Conservation (phyloP, 30 jellyfish, hydroid and myxozoan species). For the Hydractinia symbiolongicarpus region DNA sequence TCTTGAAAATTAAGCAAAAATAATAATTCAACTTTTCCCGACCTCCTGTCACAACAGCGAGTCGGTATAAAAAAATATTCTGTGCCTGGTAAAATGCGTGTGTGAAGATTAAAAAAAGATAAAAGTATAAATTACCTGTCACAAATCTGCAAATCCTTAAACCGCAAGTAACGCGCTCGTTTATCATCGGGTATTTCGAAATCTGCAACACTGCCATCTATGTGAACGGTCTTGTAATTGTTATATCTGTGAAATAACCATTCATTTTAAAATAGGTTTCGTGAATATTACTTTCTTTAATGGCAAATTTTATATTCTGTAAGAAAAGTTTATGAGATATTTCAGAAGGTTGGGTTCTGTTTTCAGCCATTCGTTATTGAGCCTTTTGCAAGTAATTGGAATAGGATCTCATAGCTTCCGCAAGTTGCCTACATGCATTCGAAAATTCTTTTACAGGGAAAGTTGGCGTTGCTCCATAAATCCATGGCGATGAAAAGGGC, state of each 20-base stretch:
- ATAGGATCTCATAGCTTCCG: conserved; percentile 9
- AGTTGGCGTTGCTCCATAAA: not conserved
- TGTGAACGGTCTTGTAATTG: not conserved
- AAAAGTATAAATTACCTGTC: not conserved
- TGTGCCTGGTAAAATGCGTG: not conserved
- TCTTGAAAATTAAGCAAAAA: not conserved
- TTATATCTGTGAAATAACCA: not conserved
- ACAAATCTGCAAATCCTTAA: not conserved
- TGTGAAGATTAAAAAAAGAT: not conserved
- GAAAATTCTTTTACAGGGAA: not conserved
- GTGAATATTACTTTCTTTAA: not conserved
- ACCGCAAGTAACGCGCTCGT: not conserved
- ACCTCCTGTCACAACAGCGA: no score
- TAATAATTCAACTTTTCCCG: no score
- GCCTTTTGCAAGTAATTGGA: not conserved
- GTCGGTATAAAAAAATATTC: no score
- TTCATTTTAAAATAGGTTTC: not conserved
- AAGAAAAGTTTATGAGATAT: not conserved
- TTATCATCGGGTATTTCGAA: conserved; percentile 5
- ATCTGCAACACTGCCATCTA: not conserved
- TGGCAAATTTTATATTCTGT: not conserved
- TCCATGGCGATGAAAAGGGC: not conserved
- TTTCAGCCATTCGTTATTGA: not conserved
- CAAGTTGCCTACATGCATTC: not conserved
- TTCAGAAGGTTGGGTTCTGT: not conserved